Conservation (phyloP, 2,888 invertebrate species). For the Eilema sororculum region DNA sequence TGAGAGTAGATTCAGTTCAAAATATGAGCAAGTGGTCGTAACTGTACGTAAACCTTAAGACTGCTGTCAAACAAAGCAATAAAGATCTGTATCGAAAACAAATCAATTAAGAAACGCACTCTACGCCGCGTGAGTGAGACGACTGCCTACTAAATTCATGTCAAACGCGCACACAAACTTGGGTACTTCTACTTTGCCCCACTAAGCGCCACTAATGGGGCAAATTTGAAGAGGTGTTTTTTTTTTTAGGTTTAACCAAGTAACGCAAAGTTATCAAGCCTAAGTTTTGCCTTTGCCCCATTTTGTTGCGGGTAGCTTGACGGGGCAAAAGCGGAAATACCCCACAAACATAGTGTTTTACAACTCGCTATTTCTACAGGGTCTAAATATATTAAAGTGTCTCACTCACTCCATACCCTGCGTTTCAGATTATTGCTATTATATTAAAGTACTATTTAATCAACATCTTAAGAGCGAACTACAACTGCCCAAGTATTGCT, state of each 20-base stretch:
- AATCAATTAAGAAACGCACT: constrained; percentile 11
- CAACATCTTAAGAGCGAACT: constrained; percentile 2
- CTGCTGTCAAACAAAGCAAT: constrained; percentile 14
- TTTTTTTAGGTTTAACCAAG: too few species aligned
- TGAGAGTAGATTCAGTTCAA: constrained; percentile 60
- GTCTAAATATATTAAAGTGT: constrained; percentile 10
- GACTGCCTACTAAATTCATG: neutral
- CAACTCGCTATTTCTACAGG: constrained; percentile 15
- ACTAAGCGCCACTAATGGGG: too few species aligned
- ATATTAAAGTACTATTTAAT: constrained; percentile 7
- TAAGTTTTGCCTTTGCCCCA: too few species aligned
- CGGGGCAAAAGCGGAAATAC: too few species aligned
- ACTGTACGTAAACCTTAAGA: neutral
- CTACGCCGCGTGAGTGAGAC: constrained; percentile 13
- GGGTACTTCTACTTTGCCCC: too few species aligned
- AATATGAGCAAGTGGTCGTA: constrained; percentile 46
- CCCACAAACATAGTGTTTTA: constrained; percentile 16
- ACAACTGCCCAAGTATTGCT: constrained; percentile 14
- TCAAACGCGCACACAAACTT: constrained; percentile 1
- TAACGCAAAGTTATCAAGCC: too few species aligned
- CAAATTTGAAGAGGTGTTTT: too few species aligned
- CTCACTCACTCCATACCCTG: constrained; percentile 15
- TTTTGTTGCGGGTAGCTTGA: too few species aligned
- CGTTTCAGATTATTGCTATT: constrained; percentile 5
- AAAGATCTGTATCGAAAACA: neutral